Base-by-base conservation (phyloP, 64 coral and sea anemone genomes). In the Hydrozoanthus tunicans region DNA sequence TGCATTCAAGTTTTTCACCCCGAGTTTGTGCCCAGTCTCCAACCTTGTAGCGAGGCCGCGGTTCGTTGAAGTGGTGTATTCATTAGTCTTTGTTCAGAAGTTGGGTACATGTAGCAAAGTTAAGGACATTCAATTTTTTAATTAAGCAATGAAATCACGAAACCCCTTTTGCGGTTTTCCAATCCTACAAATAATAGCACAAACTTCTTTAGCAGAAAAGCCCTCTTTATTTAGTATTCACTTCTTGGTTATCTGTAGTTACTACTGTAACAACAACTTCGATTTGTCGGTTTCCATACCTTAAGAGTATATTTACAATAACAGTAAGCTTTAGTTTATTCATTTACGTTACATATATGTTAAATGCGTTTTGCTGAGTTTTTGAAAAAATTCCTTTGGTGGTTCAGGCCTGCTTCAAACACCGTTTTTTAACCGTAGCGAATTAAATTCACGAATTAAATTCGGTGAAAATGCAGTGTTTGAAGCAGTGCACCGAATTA, bases 291-390 rank as follows among this genome's bases (percentile, higher is more conserved):
- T 82, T 82, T 11, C 59, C 80, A 82, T 23, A 64, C 80, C 80
- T 82, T 82, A 82, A 82, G 64, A 82, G 80, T 82, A 64, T 82
- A 59, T 82, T 64, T 82, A 64, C 80, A 82, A 82, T n/a, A 82
- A 64, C 58, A 25, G 43, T 25, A 64, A 62, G 0, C 63, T 82
- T 82, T 63, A 82, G 17, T 82, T 59, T 63, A 59, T 82, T 82
- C 80, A 82, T 82, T 62, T 82, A 64, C 59, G 80, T 70, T 20
- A 20, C 20, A 20, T 20, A 20, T 20, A 20, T 20, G 20, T 20
- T 20, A 20, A 20, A 20, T 20, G 20, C 20, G 20, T 20, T 20
- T 20, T 20, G 20, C 20, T 20, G 20, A 20, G 20, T 20, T 20
- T 20, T 20, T 20, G 20, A 20, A 20, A 20, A 20, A 20, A 20